Percentiles rank a stretch among this genome's conserved stretches.
These are phyloP conservation scores for Callipepla squamata DNA, from an alignment of 2,113 vertebrate genomes.

Conservation along the genomic window DNA sequence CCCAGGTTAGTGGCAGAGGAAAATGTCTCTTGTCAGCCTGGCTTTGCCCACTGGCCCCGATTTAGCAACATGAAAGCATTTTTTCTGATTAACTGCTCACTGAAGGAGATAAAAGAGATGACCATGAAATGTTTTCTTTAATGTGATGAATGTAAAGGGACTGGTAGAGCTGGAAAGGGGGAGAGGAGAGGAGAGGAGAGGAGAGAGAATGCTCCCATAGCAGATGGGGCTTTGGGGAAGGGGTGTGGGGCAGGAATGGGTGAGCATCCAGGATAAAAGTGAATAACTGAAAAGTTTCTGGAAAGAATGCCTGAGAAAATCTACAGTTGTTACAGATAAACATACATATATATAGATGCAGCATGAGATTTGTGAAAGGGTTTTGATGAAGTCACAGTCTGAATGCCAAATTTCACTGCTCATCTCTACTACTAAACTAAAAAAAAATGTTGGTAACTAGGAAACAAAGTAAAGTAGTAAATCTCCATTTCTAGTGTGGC, in stretches of 20 bases:
- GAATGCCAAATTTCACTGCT: constrained; percentile 44
- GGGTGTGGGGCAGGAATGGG: not conserved
- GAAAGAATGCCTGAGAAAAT: not conserved
- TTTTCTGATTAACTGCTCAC: constrained; percentile 76
- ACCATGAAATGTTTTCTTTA: constrained; percentile 76
- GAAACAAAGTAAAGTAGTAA: constrained; percentile 65
- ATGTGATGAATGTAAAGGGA: constrained; percentile 77
- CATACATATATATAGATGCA: not conserved
- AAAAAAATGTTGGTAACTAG: constrained; percentile 47
- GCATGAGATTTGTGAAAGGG: not conserved
- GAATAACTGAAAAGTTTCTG: not conserved
- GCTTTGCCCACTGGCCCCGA: constrained; percentile 74
- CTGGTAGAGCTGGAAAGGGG: constrained; percentile 51
- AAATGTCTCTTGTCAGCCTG: constrained; percentile 76
- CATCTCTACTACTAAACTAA: constrained; percentile 51
- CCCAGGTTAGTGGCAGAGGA: constrained; percentile 69
- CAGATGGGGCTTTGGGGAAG: not conserved
- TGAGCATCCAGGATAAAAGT: not conserved
- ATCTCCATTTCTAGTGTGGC: not conserved
- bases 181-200: constrained; percentile 39
- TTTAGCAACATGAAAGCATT: constrained; percentile 80
- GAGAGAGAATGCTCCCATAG: not conserved
- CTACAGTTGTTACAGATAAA: not conserved
- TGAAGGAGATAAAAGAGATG: constrained; percentile 79
- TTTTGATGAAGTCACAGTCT: not conserved